Evolutionary conservation across 2,113 vertebrate species (phyloP).

Genomic region (Salvelinus sp.): DNA sequence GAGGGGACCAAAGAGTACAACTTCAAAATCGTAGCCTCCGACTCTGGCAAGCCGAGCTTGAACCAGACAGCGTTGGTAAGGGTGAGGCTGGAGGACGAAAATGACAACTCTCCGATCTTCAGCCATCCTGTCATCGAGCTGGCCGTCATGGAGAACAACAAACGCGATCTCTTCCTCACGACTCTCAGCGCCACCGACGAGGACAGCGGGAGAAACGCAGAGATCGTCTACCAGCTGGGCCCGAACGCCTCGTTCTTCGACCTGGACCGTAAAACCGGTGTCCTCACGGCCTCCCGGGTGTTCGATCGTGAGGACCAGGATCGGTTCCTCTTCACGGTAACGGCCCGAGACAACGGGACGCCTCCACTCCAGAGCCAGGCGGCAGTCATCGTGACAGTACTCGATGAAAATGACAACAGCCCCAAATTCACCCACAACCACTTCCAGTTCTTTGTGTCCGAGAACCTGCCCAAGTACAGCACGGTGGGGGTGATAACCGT

Average conservation of each 20-base stretch:
- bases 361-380: conserved; percentile 96
- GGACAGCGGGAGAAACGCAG: conserved; percentile 97
- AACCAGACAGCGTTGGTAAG: conserved; percentile 96
- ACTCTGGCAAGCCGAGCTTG: conserved; percentile 95
- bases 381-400: conserved; percentile 93
- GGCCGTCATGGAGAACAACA: conserved; percentile 97
- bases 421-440: conserved; percentile 99
- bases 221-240: conserved; percentile 98
- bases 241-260: conserved; percentile 98
- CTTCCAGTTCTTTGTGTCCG: conserved; percentile 98
- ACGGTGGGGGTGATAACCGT: conserved; percentile 98
- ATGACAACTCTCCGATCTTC: conserved; percentile 98
- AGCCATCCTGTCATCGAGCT: conserved; percentile 98
- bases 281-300: conserved; percentile 94
- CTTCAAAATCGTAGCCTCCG: conserved; percentile 98
- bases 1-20: conserved; percentile 99
- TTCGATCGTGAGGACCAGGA: conserved; percentile 98
- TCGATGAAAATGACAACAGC: conserved; percentile 98
- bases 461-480: conserved; percentile 98
- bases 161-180: conserved; percentile 94
- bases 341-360: conserved; percentile 95
- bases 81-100: conserved; percentile 96
- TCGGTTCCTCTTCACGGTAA: conserved; percentile 95
- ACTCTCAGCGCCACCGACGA: conserved; percentile 96
- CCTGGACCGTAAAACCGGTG: conserved; percentile 95